A percentile compares a stretch with the other conserved stretches of the same genome.
These are phyloP conservation scores for Melanchra persicariae DNA, from an alignment of 2,888 invertebrate species.

Conservation along the genomic window DNA sequence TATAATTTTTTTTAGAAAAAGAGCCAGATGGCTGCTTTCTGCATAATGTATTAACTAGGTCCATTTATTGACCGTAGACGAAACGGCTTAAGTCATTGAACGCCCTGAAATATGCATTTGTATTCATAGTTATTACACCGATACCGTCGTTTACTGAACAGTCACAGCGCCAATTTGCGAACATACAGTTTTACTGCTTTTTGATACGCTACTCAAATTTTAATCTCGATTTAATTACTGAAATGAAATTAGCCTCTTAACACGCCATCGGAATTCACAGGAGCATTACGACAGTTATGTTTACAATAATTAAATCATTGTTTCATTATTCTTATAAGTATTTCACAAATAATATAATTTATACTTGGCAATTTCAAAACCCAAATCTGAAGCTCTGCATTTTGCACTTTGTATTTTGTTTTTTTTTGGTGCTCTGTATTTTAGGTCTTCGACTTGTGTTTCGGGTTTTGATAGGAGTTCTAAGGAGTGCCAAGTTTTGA, in stretches of 20 bases:
- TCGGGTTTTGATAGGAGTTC: too few relatives aligned
- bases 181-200: constrained; percentile 82
- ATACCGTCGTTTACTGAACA: constrained; percentile 72
- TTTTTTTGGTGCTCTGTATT: too few relatives aligned
- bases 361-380: too few relatives aligned
- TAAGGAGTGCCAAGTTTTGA: too few relatives aligned
- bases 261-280: constrained; percentile 68
- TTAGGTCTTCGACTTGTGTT: too few relatives aligned
- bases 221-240: constrained; percentile 87
- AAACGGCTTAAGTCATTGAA: not conserved
- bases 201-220: constrained; percentile 87
- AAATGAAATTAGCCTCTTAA: constrained; percentile 78
- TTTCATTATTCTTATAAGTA: constrained; percentile 17
- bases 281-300: constrained; percentile 61
- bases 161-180: constrained; percentile 79
- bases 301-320: constrained; percentile 44
- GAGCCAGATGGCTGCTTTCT: too few relatives aligned
- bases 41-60: too few relatives aligned
- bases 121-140: constrained; percentile 57
- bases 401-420: too few relatives aligned
- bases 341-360: not conserved
- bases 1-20: too few relatives aligned
- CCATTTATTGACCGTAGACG: not conserved
- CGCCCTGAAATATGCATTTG: constrained; percentile 25
- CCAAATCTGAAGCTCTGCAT: too few relatives aligned